Evolutionary conservation across 2,113 vertebrate species (phyloP), one percentile per base, ranked within the genome.

Genomic region (Salvelinus alpinus): DNA sequence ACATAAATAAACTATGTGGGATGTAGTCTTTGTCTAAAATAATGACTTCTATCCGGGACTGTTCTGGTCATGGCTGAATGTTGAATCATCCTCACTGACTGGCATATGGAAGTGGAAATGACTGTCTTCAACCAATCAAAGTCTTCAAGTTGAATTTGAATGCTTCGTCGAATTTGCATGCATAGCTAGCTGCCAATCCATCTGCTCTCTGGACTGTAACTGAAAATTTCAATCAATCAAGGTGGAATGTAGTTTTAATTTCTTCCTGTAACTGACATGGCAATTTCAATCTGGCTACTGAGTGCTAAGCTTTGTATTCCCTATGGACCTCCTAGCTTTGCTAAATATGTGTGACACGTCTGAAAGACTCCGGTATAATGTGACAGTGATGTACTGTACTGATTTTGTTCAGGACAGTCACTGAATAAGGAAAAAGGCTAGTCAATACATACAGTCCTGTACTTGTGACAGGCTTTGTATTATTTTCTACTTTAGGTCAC

Each of bases 11-110:
- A 72, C 80, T 81, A 77, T 78, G 16, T 82, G 87, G 88, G 79
- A 88, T 81, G 73, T 80, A 83, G 81, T 82, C 85, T 89, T 88
- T 87, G 88, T 91, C 83, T 88, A 78, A 83, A 81, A 78, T 84
- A 91, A 90, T 91, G 84, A 85, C 85, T 87, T 88, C 86, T 74
- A 18, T 29, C 47, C 74, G 62, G 59, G 78, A 78, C 80, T 78
- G 73, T 65, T 68, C 47, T 2, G 59, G 71, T 74, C 84, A 87
- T 75, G 78, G 81, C 81, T 78, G 81, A 66, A 48, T 87, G 84
- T 88, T 82, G 81, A 77, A 86, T 87, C 85, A 87, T 87, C 80
- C 74, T 82, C 76, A 80, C 65, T 87, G 86, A 90, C 84, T 84
- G 86, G 89, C 84, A 85, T 83, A 85, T 85, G 81, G 80, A 77